Conservation (phyloP, 2,113 vertebrate genomes). For the Connochaetes taurinus region DNA sequence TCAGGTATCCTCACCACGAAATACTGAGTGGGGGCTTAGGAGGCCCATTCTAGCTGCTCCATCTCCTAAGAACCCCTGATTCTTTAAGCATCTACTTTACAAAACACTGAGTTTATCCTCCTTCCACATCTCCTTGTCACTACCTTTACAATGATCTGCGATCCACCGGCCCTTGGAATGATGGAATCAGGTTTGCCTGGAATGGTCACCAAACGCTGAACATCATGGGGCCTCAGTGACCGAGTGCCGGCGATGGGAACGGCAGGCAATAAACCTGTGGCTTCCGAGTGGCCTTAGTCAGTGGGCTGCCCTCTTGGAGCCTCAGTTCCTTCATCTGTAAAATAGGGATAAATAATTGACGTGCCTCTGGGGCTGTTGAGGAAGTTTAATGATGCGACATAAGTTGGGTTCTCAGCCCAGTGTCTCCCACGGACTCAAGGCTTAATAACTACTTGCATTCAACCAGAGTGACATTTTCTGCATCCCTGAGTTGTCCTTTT, state of each 20-base stretch:
- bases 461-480: too few relatives aligned
- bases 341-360: rapidly evolving
- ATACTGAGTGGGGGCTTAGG: not conserved
- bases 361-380: too few relatives aligned
- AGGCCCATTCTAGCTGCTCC: too few relatives aligned
- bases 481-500: not conserved
- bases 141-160: not conserved
- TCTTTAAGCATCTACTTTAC: not conserved
- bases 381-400: rapidly evolving
- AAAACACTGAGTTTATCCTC: not conserved
- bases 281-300: not conserved
- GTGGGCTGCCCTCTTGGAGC: not conserved
- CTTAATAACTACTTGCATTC: not conserved
- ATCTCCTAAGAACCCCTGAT: not conserved
- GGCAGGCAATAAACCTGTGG: not conserved
- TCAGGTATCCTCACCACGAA: rapidly evolving
- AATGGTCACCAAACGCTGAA: rapidly evolving
- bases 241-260: rapidly evolving
- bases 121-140: not conserved
- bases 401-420: not conserved
- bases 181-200: not conserved
- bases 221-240: rapidly evolving
- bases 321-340: not conserved
- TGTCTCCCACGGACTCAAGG: not conserved
- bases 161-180: not conserved